Evolutionary conservation across 2,888 invertebrate species (phyloP), one percentile per base, ranked within the genome.

Genomic region (Athetis lepigone): DNA sequence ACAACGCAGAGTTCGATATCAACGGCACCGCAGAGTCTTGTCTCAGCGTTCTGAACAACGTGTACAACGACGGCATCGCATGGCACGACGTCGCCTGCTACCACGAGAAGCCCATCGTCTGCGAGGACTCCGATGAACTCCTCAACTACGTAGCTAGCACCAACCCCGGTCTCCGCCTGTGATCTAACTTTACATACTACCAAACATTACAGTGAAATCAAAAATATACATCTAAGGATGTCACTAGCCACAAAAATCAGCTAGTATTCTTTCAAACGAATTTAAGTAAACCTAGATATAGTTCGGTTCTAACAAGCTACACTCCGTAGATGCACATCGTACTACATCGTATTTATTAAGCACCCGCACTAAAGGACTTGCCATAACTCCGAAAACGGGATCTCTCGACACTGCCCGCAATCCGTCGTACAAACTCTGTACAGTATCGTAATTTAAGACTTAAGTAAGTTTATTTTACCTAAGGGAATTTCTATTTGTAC

Each of bases 31-130:
- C 96, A 72, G 98, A 98, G 90, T 98, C 98, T 37, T 98, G 98
- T 85, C 91, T 98, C 84, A 97, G 98, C 60, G 96, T 98, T 71
- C 95, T 98, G 73, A 98, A 98, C 95, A 98, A 98, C 91, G 98
- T 98, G 7, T 98, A 98, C 96, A 98, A 97, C 86, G 98, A 98
- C 87, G 98, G 98, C 75, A 98, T 98, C 88, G 98, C 98, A 77
- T 98, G 98, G 98, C 98, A 98, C 93, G 98, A 98, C 91, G 98
- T 98, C 56, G 98, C 98, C 75, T 98, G 98, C 92, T 98, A 98
- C 92, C 98, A 98, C 92, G 98, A 98, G 92, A 98, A 98, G 88
- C 98, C 98, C 2, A 96, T 98, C 88, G 96, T 98, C 79, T 98
- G 98, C 90, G 98, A 98, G 89, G 98, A 98, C 92, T 97, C 97